phyloP scores from a whole-genome alignment of 2,113 vertebrate species.

The Callithrix jacchus region DNA sequence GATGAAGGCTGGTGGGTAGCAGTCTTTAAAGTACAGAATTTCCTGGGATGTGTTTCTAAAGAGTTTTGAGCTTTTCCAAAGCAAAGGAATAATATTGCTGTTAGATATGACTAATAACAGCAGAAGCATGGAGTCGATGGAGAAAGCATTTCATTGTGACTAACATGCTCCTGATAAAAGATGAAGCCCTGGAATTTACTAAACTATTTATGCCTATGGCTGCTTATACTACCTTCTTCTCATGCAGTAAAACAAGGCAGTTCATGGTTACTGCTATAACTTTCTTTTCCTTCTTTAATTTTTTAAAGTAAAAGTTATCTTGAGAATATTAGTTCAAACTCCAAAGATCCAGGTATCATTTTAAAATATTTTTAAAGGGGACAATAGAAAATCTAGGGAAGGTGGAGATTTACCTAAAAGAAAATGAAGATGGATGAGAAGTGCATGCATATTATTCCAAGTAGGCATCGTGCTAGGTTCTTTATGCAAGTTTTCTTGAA shows the following conservation, averaged over 20 bases:
- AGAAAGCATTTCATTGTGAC: not conserved
- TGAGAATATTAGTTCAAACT: not conserved
- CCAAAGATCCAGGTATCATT: not conserved
- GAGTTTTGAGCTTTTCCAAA: not conserved
- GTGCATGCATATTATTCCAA: not conserved
- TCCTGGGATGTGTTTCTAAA: not conserved
- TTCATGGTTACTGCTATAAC: not conserved
- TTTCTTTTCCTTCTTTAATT: not conserved
- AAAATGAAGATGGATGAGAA: not conserved
- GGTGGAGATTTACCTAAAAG: not conserved
- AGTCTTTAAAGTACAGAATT: not conserved
- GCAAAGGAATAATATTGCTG: not conserved
- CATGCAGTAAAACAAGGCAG: not conserved
- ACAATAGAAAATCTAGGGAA: not conserved
- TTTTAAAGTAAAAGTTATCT: not conserved
- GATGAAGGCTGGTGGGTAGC: not conserved
- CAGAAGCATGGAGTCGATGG: not conserved
- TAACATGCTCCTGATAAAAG: not conserved
- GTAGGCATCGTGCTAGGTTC: not conserved
- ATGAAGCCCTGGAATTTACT: not conserved
- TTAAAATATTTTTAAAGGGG: not conserved
- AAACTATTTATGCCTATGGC: not conserved
- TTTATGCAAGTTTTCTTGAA: not conserved
- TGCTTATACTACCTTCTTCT: not conserved
- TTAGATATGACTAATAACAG: not conserved